Evolutionary conservation across 2,113 vertebrate species (phyloP), one percentile per base, ranked within the genome.

Genomic region (Struthio camelus): DNA sequence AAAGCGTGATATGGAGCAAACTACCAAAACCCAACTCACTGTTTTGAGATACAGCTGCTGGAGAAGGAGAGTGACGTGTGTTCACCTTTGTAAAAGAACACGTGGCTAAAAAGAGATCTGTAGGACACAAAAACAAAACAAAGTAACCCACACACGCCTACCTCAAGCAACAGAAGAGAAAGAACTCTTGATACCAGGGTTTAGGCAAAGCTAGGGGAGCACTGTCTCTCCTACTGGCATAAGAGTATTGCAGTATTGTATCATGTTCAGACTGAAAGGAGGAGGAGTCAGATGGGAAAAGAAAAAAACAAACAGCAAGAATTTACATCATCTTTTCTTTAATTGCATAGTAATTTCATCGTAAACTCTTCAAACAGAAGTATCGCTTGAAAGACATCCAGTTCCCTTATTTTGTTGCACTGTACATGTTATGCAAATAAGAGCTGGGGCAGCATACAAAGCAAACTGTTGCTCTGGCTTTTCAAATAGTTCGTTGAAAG

Each of bases 311-410:
- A 82, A 44, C 27, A 87, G 87, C 36, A 80, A 85, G 64, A 87
- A 53, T 89, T 40, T 84, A 95, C 30, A 91, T 50, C 89, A 66
- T 96, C 87, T 97, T 98, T 73, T 94, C 73, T 93, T 98, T 97
- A 97, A 97, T 98, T 97, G 96, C 90, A 97, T 97, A 97, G 96
- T 91, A 90, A 79, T 96, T 95, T 90, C 89, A 94, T 96, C 94
- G 92, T 97, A 95, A 85, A 88, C 46, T 78, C 90, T 96, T 96
- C 96, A 93, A 96, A 97, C 87, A 65, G 90, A 97, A 97, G 50
- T 80, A 96, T n/a, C 80, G 87, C 73, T 94, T 81, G 62, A 96
- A 94, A 97, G 85, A 94, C 82, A 93, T 48, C 51, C 83, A 83
- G 73, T 96, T 96, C 84, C 90, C 81, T 80, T 94, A 54, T 70